Evolutionary conservation across 2,797 vertebrate species (phyloP).

Genomic region (Gambelia wislizenii): DNA sequence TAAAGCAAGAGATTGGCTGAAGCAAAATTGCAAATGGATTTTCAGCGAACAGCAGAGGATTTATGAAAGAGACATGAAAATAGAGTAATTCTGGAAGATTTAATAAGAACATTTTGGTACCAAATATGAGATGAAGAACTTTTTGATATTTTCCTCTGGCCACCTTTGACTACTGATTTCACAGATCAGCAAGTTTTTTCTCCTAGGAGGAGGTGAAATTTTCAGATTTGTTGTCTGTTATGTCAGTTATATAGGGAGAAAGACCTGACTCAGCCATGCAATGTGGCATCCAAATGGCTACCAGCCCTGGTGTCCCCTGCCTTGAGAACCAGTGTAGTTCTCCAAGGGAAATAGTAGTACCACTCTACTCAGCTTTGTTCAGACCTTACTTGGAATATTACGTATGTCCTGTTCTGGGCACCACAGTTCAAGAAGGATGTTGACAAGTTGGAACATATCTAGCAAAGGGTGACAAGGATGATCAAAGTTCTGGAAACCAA

Average conservation of each 20-base stretch:
- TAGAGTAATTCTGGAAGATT: background rate
- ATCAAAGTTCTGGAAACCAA: too few species aligned
- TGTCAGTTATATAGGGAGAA: background rate
- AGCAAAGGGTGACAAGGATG: too few species aligned
- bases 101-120: background rate
- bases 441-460: too few species aligned
- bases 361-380: too few species aligned
- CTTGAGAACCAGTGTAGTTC: background rate
- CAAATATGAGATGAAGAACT: background rate
- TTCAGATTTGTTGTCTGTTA: background rate
- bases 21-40: background rate
- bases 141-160: background rate
- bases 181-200: background rate
- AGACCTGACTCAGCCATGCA: background rate
- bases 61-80: background rate
- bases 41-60: background rate
- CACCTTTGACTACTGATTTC: slow-evolving; percentile 11
- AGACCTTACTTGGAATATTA: too few species aligned
- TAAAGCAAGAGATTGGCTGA: background rate
- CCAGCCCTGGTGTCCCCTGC: background rate
- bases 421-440: too few species aligned
- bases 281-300: background rate
- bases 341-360: background rate
- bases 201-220: background rate
- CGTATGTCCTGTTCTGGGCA: too few species aligned